Percentiles rank a stretch among this genome's conserved stretches.
These are phyloP conservation scores for Struthidea cinerea DNA, from an alignment of 2,113 vertebrate genomes.

Conservation along the genomic window DNA sequence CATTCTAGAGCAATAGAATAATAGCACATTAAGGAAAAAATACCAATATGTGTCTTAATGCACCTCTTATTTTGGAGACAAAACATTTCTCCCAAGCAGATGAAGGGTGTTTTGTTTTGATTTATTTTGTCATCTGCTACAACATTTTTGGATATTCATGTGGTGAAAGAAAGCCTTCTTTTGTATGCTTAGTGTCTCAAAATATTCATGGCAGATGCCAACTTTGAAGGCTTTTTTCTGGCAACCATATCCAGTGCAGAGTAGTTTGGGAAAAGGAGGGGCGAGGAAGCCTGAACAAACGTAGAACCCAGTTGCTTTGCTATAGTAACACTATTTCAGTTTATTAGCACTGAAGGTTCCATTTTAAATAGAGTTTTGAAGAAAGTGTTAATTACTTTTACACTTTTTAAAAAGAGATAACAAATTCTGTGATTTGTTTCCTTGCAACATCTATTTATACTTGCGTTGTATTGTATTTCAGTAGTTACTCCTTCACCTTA, in stretches of 20 bases:
- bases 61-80: not conserved
- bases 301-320: not conserved
- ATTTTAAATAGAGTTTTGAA: not conserved
- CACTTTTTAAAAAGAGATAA: not conserved
- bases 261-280: rapidly evolving
- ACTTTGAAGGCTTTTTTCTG: not conserved
- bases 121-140: not conserved
- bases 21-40: not conserved
- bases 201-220: not conserved
- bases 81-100: not conserved
- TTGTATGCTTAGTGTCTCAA: not conserved
- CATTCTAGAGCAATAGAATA: not conserved
- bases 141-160: not conserved
- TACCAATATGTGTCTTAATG: rapidly evolving
- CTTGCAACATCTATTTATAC: not conserved
- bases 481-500: not conserved
- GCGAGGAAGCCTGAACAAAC: not conserved
- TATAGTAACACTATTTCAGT: not conserved
- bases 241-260: not conserved
- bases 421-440: not conserved
- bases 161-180: not conserved
- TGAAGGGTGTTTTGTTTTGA: not conserved
- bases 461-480: not conserved
- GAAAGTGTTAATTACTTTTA: not conserved
- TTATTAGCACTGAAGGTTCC: not conserved